Base-by-base conservation (phyloP, 1,140 invertebrate genomes). In the Sinonovacula constricta region DNA sequence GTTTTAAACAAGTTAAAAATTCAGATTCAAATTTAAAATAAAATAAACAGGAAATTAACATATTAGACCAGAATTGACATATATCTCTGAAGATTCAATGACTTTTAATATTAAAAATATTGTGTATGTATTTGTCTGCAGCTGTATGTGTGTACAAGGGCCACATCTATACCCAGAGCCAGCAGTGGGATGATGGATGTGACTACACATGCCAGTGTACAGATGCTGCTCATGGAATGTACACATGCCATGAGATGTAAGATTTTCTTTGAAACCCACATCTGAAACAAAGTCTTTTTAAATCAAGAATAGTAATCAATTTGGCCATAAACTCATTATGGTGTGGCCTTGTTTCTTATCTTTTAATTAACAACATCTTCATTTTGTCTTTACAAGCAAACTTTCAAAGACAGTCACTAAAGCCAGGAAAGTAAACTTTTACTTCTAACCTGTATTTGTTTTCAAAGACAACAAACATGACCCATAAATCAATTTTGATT, bases 151-250 rank as follows among this genome's bases (percentile, higher is more conserved):
- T 85, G 22, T 87, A 86, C 85, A 85, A 87, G 77, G 86, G 85
- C 7, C 45, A 26, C 24, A 54, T 68, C 0, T 84, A 85, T 66
- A 69, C 26, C 33, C 86, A 87, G 45, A 77, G 81, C 3, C 36
- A 85, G 26, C 77, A 51, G 5, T 87, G 86, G 86, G 78, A 86
- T 18, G 86, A 87, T 70, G 86, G 86, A 18, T 87, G 86, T 81
- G 80, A 84, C 63, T 87, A 67, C 80, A 54, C 62, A 0, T 87
- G 86, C 60, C 70, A 72, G 30, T 87, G 86, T 78, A 79, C 72
- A 5, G 83, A 86, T 45, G 66, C 81, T 15, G 30, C 63, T 15
- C 76, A 53, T 51, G 85, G 85, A 33, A 54, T 77, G 67, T 86
- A 84, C 77, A 72, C 57, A 18, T 86, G 85, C 39, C 59, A 36